Percentiles rank a stretch among this genome's conserved stretches.
Conservation (phyloP, 2,797 vertebrate genomes). For the Sebastolobus altivelis region DNA sequence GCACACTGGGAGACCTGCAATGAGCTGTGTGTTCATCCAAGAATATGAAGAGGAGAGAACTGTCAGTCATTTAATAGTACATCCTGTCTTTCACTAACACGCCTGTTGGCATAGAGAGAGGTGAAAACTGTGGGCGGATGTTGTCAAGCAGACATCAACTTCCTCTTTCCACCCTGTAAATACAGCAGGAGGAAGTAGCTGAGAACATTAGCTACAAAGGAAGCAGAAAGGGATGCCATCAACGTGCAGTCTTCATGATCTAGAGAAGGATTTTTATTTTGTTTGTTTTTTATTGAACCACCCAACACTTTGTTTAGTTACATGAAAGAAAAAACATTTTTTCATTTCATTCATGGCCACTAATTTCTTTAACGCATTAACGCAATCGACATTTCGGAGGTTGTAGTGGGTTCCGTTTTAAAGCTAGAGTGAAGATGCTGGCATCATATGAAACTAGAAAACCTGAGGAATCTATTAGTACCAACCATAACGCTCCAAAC, state of each 20-base stretch:
- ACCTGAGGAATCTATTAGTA: no score
- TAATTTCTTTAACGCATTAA: no score
- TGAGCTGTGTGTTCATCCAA: not conserved
- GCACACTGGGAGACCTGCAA: not conserved
- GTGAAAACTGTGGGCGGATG: conserved; percentile 10
- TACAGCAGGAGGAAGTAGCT: conserved; percentile 16
- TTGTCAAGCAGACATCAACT: conserved; percentile 16
- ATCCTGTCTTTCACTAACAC: not conserved
- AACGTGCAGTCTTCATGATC: not conserved
- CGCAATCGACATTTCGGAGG: no score
- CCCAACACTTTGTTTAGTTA: not conserved
- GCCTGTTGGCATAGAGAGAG: not conserved
- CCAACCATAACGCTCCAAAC: no score
- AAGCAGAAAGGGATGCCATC: not conserved
- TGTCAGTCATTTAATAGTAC: not conserved
- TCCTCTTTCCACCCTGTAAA: conserved; percentile 29
- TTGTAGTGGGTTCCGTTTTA: no score
- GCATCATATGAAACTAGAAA: no score
- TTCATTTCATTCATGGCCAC: no score
- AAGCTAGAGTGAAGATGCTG: no score
- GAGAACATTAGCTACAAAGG: not conserved
- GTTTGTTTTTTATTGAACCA: not conserved
- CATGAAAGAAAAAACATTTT: not conserved
- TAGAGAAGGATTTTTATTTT: not conserved
- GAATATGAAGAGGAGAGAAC: not conserved